Base-by-base conservation (phyloP, 2,888 invertebrate species). In the Phalera bucephala region DNA sequence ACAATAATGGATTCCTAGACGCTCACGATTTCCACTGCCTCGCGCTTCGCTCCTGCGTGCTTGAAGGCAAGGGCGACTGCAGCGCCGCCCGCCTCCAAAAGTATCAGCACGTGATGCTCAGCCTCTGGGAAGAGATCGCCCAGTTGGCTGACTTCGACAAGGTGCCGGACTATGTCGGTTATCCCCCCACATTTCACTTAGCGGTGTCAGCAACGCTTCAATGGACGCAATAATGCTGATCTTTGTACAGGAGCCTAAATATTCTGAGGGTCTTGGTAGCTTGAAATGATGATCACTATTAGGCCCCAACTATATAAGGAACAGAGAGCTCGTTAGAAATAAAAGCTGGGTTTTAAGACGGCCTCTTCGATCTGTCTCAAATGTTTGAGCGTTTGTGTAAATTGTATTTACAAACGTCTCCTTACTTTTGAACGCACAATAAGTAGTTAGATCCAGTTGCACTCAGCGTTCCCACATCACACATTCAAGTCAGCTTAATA, bases 131-230 rank as follows among this genome's bases (percentile, higher is more conserved):
- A 65, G 96, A 96, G 89, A 95, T 96, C 54, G 93, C 96, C 0
- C 94, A 95, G 64, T 87, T 96, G 51, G 96, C 96, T 20, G 96
- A 96, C 88, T 95, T 95, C 80, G 95, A 96, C 80, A 96, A 95
- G 93, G 96, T 94, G 66, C 88, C 88, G 56, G 88, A 89, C 73
- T 89, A 90, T 88, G 89, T 90, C 89, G 88, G 90, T 90, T 86
- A 78, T 29, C 57, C 74, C 69, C 63, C 57, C 62, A 70, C 52
- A 55, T 45, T 44, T 61, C 60, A 58, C 45, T 56, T 46, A 33
- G 66, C 70, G 60, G 60, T 68, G 58, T 63, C 64, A 64, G 64
- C 72, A 51, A 63, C 57, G 69, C 68, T 68, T 68, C 41, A 43
- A 36, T 53, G 45, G 49, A 53, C 45, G 56, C 56, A 52, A 58